Evolutionary conservation across 2,113 vertebrate genomes (phyloP).

Genomic region (Equus przewalskii): DNA sequence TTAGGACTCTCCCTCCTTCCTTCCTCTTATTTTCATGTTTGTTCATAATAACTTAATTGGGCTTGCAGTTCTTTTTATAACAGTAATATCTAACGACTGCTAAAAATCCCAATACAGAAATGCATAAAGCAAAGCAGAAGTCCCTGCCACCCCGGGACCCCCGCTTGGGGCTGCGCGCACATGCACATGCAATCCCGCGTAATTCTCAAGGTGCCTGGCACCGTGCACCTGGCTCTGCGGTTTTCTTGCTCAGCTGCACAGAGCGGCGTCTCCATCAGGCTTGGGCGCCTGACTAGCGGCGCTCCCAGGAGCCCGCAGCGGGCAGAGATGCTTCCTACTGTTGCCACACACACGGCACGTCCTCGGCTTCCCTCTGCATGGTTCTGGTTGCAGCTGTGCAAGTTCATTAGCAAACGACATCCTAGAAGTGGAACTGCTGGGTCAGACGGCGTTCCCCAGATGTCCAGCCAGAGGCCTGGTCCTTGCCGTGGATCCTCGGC

Average conservation of each 20-base stretch:
- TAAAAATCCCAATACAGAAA: neutral
- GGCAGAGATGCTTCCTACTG: neutral
- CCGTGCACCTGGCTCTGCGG: accelerated
- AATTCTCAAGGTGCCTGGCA: accelerated
- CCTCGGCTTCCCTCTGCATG: accelerated
- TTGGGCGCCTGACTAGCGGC: accelerated
- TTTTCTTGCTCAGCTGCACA: no score
- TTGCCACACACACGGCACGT: accelerated
- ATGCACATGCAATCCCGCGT: accelerated
- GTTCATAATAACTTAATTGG: accelerated
- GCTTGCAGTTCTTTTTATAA: neutral
- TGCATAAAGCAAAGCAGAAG: accelerated
- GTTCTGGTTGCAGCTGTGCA: accelerated
- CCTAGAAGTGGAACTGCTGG: accelerated
- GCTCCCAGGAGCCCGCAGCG: accelerated
- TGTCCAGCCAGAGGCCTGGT: neutral
- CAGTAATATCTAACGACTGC: accelerated
- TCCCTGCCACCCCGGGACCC: neutral
- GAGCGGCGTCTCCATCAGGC: no score
- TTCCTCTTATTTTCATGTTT: neutral
- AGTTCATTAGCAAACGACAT: accelerated
- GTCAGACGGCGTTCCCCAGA: neutral
- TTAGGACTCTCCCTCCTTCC: neutral
- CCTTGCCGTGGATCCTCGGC: accelerated
- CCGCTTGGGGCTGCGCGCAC: accelerated